Conservation (phyloP, 2,888 invertebrate genomes). For the Acrobasis consociella region DNA sequence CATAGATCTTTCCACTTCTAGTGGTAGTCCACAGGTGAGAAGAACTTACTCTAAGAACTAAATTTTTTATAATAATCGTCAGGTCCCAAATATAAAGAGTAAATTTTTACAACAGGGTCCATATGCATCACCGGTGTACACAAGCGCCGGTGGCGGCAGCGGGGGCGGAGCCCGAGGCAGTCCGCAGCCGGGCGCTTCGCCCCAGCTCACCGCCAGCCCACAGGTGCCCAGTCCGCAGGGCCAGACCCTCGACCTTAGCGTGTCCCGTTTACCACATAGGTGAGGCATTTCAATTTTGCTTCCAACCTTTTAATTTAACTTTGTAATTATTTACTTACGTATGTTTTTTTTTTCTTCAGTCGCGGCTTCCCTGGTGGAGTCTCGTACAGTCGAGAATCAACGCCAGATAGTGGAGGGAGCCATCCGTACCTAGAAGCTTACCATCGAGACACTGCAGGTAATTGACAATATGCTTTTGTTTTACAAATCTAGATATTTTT, state of each 20-base stretch:
- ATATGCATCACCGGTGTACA: constrained; percentile 89
- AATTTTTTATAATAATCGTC: constrained; percentile 3
- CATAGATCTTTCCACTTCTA: constrained; percentile 93
- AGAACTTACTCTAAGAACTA: constrained; percentile 26
- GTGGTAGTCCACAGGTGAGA: constrained; percentile 93
- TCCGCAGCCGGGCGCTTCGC: constrained; percentile 93
- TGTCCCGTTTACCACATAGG: constrained; percentile 93
- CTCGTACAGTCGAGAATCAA: constrained; percentile 92
- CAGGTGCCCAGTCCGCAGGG: constrained; percentile 96
- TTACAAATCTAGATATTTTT: neutral
- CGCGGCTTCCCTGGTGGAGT: constrained; percentile 86
- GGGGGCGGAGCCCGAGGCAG: constrained; percentile 89
- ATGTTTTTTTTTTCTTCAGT: constrained; percentile 66
- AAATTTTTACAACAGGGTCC: constrained; percentile 84
- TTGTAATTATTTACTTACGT: neutral
- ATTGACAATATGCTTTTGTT: constrained; percentile 33
- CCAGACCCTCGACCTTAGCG: constrained; percentile 94
- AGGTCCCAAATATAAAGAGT: constrained; percentile 24
- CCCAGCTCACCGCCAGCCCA: constrained; percentile 90
- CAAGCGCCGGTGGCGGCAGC: constrained; percentile 88
- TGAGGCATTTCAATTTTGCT: constrained; percentile 66
- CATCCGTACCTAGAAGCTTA: constrained; percentile 93
- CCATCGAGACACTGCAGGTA: constrained; percentile 91
- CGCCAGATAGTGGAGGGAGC: constrained; percentile 94
- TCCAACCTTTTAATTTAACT: constrained; percentile 14